Percentiles rank a stretch among this genome's conserved stretches.
phyloP scores from a whole-genome alignment of 2,797 vertebrate genomes.

The Karalla daura region DNA sequence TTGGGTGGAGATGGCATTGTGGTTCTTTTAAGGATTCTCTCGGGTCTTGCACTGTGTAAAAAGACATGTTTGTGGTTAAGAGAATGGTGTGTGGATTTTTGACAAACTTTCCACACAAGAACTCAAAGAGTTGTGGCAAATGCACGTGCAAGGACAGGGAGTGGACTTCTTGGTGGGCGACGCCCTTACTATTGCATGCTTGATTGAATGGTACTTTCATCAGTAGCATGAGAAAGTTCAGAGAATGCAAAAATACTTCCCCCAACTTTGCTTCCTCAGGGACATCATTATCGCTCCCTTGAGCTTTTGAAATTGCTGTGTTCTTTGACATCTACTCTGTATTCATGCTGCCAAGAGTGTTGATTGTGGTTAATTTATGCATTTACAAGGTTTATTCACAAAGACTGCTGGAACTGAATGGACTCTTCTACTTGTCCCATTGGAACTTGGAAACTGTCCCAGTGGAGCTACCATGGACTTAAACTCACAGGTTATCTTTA shows the following conservation, averaged over 20 bases:
- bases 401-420: no score
- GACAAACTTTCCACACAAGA: constrained; percentile 52
- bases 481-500: no score
- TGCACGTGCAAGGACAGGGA: constrained; percentile 3
- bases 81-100: constrained; percentile 43
- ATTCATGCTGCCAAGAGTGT: neutral
- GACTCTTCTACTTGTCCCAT: no score
- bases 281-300: neutral
- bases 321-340: neutral
- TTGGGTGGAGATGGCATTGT: constrained; percentile 1
- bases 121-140: neutral
- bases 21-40: constrained; percentile 42
- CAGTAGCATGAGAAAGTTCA: constrained; percentile 36
- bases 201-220: constrained; percentile 39
- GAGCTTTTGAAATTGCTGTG: neutral
- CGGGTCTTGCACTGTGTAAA: neutral
- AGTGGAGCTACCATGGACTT: no score
- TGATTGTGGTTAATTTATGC: neutral
- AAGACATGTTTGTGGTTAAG: constrained; percentile 43
- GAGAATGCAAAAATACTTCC: constrained; percentile 28
- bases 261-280: no score
- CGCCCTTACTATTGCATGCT: constrained; percentile 57
- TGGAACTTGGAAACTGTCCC: no score
- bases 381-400: neutral
- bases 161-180: neutral